phyloP scores from a whole-genome alignment of 92 coral and sea anemone genomes.

The Umimayanthus kanabou region DNA sequence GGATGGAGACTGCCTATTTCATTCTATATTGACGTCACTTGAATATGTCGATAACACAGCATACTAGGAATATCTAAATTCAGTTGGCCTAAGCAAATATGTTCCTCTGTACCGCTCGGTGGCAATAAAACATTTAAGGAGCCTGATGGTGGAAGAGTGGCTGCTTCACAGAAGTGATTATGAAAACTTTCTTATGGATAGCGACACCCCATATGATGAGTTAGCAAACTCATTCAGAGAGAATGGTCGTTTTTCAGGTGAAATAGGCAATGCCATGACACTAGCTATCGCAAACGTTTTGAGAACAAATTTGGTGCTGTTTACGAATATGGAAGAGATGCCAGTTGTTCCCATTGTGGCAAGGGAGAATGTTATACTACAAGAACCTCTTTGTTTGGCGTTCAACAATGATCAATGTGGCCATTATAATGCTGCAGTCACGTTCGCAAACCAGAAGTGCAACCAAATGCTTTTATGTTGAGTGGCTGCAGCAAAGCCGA shows the following conservation, averaged over 20 bases:
- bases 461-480: too few species aligned
- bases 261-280: not conserved
- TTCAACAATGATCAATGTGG: too few species aligned
- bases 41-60: not conserved
- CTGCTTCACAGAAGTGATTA: not conserved
- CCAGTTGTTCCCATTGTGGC: too few species aligned
- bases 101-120: not conserved
- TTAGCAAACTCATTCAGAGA: conserved; percentile 1
- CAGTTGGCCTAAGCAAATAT: not conserved
- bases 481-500: too few species aligned
- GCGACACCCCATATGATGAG: not conserved
- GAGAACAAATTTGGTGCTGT: not conserved
- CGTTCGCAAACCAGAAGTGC: too few species aligned
- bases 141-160: not conserved
- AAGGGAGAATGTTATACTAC: too few species aligned
- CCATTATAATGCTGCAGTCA: too few species aligned
- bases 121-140: not conserved
- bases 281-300: not conserved
- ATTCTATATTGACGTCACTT: not conserved
- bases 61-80: too few species aligned
- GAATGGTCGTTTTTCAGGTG: conserved; percentile 2
- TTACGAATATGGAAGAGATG: not conserved
- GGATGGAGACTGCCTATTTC: conserved; percentile 8
- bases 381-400: too few species aligned
- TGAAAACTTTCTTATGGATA: not conserved